A percentile compares a stretch with the other conserved stretches of the same genome.
These are phyloP conservation scores for Furcifer pardalis DNA, from an alignment of 2,797 vertebrate species.

Conservation along the genomic window DNA sequence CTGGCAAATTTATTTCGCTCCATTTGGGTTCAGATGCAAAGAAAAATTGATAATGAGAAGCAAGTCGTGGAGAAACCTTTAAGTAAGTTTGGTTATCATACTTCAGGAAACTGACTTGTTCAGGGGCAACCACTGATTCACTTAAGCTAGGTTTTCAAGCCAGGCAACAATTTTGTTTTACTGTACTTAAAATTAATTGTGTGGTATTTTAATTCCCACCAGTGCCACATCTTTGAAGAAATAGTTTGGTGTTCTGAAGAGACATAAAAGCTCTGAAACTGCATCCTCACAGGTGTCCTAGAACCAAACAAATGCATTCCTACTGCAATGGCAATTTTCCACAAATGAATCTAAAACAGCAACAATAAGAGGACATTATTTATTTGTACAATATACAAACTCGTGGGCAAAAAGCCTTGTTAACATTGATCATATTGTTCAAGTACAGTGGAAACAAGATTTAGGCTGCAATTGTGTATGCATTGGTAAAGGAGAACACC, in stretches of 20 bases:
- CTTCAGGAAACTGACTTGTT: not conserved
- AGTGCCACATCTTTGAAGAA: not conserved
- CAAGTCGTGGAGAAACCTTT: no score
- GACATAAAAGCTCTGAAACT: not conserved
- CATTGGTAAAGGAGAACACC: not conserved
- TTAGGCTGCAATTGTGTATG: not conserved
- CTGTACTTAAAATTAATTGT: not conserved
- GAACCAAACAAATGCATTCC: not conserved
- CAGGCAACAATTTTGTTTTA: not conserved
- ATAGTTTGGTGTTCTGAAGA: not conserved
- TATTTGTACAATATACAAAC: not conserved
- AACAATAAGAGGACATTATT: not conserved
- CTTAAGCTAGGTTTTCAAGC: not conserved
- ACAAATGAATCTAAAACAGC: not conserved
- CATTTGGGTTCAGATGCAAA: constrained; percentile 1
- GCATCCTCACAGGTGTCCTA: not conserved
- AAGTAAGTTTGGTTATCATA: not conserved
- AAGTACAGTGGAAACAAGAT: not conserved
- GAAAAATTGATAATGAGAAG: not conserved
- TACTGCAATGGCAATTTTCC: not conserved
- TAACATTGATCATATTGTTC: not conserved
- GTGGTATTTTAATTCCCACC: not conserved
- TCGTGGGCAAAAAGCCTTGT: not conserved
- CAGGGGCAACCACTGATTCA: not conserved
- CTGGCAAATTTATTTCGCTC: no score